These are phyloP conservation scores for Invenusta paracnida DNA, from an alignment of 2,888 invertebrate species.

Conservation along the genomic window DNA sequence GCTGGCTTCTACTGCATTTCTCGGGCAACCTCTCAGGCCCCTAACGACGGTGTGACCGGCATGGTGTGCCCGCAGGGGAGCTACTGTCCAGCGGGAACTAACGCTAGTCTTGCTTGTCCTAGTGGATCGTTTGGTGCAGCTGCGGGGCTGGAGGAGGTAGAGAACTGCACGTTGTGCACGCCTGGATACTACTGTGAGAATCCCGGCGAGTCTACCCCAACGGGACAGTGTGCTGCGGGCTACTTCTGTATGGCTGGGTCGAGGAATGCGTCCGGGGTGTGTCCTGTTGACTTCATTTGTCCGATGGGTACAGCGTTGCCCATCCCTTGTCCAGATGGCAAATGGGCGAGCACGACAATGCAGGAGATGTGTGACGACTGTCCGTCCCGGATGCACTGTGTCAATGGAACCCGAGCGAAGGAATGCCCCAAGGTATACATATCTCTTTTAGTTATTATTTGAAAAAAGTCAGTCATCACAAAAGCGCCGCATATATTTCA, in stretches of 20 bases:
- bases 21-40: conserved; percentile 49
- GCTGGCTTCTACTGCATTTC: conserved; percentile 54
- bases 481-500: no score
- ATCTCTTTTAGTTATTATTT: no score
- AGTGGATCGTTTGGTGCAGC: conserved; percentile 52
- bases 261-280: background rate
- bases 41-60: conserved; percentile 55
- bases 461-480: no score
- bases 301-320: background rate
- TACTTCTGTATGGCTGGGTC: conserved; percentile 47
- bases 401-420: conserved; percentile 52
- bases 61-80: conserved; percentile 54
- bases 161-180: conserved; percentile 52
- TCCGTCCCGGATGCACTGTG: conserved; percentile 54
- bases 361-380: conserved; percentile 51
- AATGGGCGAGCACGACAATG: conserved; percentile 51
- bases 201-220: conserved; percentile 49
- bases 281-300: background rate
- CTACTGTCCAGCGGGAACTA: conserved; percentile 54
- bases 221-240: conserved; percentile 45
- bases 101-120: conserved; percentile 20
- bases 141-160: conserved; percentile 48
- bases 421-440: conserved; percentile 49
- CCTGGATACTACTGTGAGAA: conserved; percentile 51
- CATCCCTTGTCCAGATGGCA: conserved; percentile 56